phyloP scores from a whole-genome alignment of 2,797 vertebrate species.

The Sarcoramphus papa region DNA sequence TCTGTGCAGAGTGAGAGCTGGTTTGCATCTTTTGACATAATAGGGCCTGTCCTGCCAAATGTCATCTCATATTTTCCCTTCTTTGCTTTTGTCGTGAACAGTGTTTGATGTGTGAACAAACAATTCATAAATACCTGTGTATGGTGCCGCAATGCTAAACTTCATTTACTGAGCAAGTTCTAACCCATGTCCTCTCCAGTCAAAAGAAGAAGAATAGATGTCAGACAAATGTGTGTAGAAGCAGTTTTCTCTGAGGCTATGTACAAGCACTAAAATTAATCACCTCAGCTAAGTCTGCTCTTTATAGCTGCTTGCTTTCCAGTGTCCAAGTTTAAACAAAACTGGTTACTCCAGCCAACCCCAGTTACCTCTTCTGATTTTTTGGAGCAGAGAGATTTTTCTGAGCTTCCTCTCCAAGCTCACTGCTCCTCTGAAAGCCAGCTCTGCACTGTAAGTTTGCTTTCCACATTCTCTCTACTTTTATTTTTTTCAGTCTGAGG shows the following conservation, averaged over 20 bases:
- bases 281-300: background rate
- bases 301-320: slow-evolving; percentile 1
- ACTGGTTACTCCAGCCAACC: background rate
- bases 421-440: background rate
- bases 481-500: background rate
- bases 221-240: background rate
- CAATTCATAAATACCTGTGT: background rate
- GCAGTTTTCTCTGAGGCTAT: slow-evolving; percentile 46
- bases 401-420: background rate
- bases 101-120: background rate
- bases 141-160: background rate
- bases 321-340: slow-evolving; percentile 10
- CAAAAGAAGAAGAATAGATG: slow-evolving; percentile 42
- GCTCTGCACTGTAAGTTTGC: background rate
- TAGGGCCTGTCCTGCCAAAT: background rate
- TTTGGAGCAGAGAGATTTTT: background rate
- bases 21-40: background rate
- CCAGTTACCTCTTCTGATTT: background rate
- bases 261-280: slow-evolving; percentile 34
- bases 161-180: slow-evolving; percentile 18
- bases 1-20: background rate
- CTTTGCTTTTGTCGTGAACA: background rate
- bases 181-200: slow-evolving; percentile 30
- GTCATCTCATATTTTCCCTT: background rate
- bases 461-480: background rate